Evolutionary conservation across 1,140 invertebrate genomes (phyloP), one percentile per base, ranked within the genome.

Genomic region (Aphis gossypii): DNA sequence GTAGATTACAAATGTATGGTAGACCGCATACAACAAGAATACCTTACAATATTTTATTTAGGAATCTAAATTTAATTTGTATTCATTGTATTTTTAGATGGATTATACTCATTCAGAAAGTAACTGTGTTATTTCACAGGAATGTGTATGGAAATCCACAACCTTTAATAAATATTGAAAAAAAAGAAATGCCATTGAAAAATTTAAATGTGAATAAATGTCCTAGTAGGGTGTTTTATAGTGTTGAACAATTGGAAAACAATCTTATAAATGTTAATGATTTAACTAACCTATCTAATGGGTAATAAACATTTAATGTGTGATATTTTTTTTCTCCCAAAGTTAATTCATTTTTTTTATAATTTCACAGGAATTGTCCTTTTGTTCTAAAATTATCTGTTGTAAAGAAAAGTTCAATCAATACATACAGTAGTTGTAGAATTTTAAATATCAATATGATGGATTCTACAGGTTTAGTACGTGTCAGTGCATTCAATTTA

Each of bases 401-500:
- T 25, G 30, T 30, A 30, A 93, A 41, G 44, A 93, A 93, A 44
- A 44, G 44, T 93, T 1, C 82, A 30, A 93, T 93, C 25, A 93
- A 30, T 54, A 54, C 82, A 56, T 56, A 86, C 30, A 93, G 14
- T 18, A 23, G 21, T 38, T 93, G 92, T 44, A 30, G 41, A 56
- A 25, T 93, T 86, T 84, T 93, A 86, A 93, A 86, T 86, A 18
- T 93, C 23, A 93, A 86, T 44, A 86, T 93, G 92, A 14, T 56
- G 41, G 92, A 93, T 84, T 86, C 76, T 44, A 93, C 44, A 0
- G 82, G 92, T 44, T 9, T 93, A 38, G 35, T 93, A n/a, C 51
- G 92, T 41, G 92, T 93, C n/a, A 54, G 92, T 93, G 92, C 92
- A 44, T 93, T 93, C 41, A 86, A 86, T 93, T 56, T 82, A n/a